A percentile compares a stretch with the other conserved stretches of the same genome.
Evolutionary conservation across 2,888 invertebrate genomes (phyloP).

Genomic region (Melieria picta): DNA sequence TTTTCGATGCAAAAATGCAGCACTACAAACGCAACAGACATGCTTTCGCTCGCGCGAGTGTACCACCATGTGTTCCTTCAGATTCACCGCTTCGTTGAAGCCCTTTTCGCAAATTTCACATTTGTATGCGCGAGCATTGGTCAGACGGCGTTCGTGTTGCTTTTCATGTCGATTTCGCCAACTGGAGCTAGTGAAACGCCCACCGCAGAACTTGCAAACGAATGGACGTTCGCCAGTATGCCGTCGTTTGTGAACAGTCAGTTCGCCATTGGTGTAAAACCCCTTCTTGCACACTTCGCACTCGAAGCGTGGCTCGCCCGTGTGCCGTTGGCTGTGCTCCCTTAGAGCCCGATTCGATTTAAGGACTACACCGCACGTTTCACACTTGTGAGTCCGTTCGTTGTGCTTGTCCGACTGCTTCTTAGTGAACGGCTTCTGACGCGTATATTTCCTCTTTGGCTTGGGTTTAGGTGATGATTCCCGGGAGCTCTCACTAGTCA

Average conservation of each 20-base stretch:
- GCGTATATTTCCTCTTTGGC: too few species aligned
- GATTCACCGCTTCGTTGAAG: not conserved
- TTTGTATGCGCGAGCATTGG: not conserved
- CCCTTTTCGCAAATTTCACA: not conserved
- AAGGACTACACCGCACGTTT: conserved; percentile 41
- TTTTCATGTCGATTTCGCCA: not conserved
- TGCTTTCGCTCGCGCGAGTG: not conserved
- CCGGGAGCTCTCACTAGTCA: too few species aligned
- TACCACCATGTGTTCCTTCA: not conserved
- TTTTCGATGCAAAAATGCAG: not conserved
- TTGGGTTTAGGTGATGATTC: too few species aligned
- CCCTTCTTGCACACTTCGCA: not conserved
- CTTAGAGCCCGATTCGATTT: conserved; percentile 38
- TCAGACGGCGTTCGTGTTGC: not conserved
- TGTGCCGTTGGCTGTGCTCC: conserved; percentile 41
- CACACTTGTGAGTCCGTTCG: conserved; percentile 40
- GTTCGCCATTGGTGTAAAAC: not conserved
- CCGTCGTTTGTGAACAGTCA: not conserved
- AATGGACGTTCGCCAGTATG: conserved; percentile 4
- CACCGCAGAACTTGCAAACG: not conserved
- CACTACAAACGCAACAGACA: not conserved
- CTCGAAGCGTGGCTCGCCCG: not conserved
- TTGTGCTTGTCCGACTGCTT: too few species aligned
- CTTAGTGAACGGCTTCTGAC: too few species aligned
- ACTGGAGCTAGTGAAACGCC: not conserved